These are phyloP conservation scores for Callopanchax toddi DNA, from an alignment of 2,113 vertebrate species.

Conservation along the genomic window DNA sequence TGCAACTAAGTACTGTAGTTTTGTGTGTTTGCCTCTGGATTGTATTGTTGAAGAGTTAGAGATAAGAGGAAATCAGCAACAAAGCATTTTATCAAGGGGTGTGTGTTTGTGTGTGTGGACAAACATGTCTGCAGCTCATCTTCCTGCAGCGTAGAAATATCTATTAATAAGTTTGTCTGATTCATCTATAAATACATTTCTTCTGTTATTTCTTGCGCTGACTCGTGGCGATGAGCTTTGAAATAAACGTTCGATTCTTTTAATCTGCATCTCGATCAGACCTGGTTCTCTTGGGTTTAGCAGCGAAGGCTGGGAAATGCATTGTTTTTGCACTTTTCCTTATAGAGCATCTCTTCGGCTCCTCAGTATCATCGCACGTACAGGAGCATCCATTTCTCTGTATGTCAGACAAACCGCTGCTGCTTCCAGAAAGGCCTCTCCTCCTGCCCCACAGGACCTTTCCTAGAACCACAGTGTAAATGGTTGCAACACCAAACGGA, in stretches of 20 bases:
- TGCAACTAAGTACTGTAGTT: neutral
- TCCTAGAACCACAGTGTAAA: conserved; percentile 5
- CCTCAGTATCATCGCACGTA: neutral
- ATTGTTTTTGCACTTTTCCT: conserved; percentile 1
- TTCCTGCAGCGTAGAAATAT: conserved; percentile 57
- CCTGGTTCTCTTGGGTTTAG: neutral
- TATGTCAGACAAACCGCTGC: conserved; percentile 14
- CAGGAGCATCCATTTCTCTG: neutral
- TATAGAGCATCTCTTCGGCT: neutral
- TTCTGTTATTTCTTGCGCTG: conserved; percentile 46
- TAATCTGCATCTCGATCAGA: conserved; percentile 16
- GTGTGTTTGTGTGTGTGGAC: conserved; percentile 10
- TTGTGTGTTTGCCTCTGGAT: conserved; percentile 27
- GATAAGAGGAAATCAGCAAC: conserved; percentile 56
- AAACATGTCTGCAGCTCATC: conserved; percentile 45
- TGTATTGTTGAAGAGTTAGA: conserved; percentile 31
- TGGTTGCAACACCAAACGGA: neutral
- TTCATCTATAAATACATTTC: conserved; percentile 75
- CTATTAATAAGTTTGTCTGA: conserved; percentile 72
- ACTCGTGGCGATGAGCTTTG: conserved; percentile 51
- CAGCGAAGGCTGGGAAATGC: neutral
- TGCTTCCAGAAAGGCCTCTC: conserved; percentile 11
- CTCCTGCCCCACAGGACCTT: neutral
- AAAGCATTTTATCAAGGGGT: conserved; percentile 50
- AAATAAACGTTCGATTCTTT: conserved; percentile 20